Base-by-base conservation (phyloP, 37 sponge, comb jelly and placozoan species). In the Beroe forskalii region DNA sequence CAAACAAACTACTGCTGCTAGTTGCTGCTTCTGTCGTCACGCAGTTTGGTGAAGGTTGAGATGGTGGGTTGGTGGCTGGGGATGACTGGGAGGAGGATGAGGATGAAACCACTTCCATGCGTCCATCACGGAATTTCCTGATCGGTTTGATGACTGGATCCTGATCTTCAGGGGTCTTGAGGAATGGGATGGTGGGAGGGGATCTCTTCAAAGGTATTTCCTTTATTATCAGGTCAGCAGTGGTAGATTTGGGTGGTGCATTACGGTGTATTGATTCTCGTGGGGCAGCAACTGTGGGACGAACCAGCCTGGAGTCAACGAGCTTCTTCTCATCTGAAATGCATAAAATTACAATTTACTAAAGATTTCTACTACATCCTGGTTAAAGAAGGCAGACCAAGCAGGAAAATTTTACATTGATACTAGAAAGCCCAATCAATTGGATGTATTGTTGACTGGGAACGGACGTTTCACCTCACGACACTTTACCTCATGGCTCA, bases 301-400 rank as follows among this genome's bases (percentile, higher is more conserved):
- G 2, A 33, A 36, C 32, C 36, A 69, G 4, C 39, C 72, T 33
- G 19, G 32, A 27, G 28, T 69, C 72, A 19, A 37, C 12, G 12
- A 48, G 8, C 17, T 69, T 69, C 72, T 69, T 69, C 19, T 69
- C 72, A 14, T 69, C 72, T 69, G 72, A 69, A 69, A 33, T 28
- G 60, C 17, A 55, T 20, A 55, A 20, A 17, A 20, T 55, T 17
- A 55, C 60, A 55, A n/a, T n/a, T n/a, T n/a, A n/a, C n/a, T n/a
- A n/a, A n/a, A n/a, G n/a, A n/a, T n/a, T n/a, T n/a, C n/a, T n/a
- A n/a, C n/a, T n/a, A n/a, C n/a, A n/a, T n/a, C n/a, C n/a, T n/a
- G n/a, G n/a, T n/a, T n/a, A n/a, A n/a, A n/a, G n/a, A n/a, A n/a
- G n/a, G n/a, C n/a, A n/a, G n/a, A n/a, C n/a, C n/a, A n/a, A n/a